Base-by-base conservation (phyloP, 2,888 invertebrate species). In the Pocota personata region DNA sequence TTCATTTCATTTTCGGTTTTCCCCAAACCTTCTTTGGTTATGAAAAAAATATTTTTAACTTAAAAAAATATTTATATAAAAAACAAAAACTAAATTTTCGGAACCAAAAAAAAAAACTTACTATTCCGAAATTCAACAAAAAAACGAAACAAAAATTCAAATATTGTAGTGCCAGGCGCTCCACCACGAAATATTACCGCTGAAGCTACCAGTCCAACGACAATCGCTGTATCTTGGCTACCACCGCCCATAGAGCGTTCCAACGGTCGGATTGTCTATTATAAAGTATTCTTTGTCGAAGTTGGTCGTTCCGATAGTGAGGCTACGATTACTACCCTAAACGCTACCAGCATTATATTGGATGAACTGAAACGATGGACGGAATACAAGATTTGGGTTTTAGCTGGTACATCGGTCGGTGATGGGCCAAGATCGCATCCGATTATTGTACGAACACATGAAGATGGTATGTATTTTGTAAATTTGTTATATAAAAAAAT, bases 351-450 rank as follows among this genome's bases (percentile, higher is more conserved):
- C 91, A 96, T 97, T 93, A 94, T 96, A 88, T 94, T 98, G 93
- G 97, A 97, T 92, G 97, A 97, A 93, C 95, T 99, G 91, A 96
- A 96, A 92, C 96, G 97, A 87, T 99, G 98, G 98, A 98, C 98
- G 83, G 96, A 97, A 93, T 99, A 99, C 94, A 96, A 97, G 93
- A 96, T 99, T 91, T 98, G 98, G 98, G 97, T 99, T 91, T 94
- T 98, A 89, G 99, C 99, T 88, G 98, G 98, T 91, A 99, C 99
- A 90, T 96, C 96, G 90, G 97, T 98, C 89, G 99, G 99, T 91
- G 98, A 98, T 93, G 99, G 99, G 87, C 99, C 97, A 88, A 95
- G 96, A 90, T 98, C 98, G 89, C 96, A 96, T 93, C 97, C 98
- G 88, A 96, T 98, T 94, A 95, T 96, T 91, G 96, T 98, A 90